Evolutionary conservation across 1,140 invertebrate species (phyloP).

Genomic region (Tetranychus cinnabarinus): DNA sequence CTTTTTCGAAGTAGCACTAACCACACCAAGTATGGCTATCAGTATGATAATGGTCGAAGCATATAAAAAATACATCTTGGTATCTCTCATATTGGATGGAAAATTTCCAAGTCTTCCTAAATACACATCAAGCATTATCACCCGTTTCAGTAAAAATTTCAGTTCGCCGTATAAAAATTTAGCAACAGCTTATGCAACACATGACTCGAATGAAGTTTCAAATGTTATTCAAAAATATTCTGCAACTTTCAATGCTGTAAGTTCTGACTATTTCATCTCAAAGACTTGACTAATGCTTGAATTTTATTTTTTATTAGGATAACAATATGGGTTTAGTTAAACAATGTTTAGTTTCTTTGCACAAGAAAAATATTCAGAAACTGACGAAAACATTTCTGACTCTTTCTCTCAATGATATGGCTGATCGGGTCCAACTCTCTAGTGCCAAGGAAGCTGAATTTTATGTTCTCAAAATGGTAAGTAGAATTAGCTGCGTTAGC

Average conservation of each 20-base stretch:
- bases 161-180: slow-evolving; percentile 75
- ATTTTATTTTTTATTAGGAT: slow-evolving; percentile 32
- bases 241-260: slow-evolving; percentile 40
- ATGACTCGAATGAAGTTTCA: slow-evolving; percentile 42
- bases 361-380: slow-evolving; percentile 89
- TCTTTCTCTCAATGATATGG: slow-evolving; percentile 74
- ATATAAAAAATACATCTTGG: slow-evolving; percentile 83
- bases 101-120: slow-evolving; percentile 58
- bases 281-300: not conserved
- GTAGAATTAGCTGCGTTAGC: not conserved
- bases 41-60: slow-evolving; percentile 90
- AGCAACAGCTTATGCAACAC: slow-evolving; percentile 49
- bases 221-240: slow-evolving; percentile 42
- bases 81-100: slow-evolving; percentile 70
- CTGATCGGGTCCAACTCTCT: slow-evolving; percentile 58
- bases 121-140: slow-evolving; percentile 69
- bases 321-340: slow-evolving; percentile 33
- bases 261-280: slow-evolving; percentile 6
- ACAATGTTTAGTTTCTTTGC: slow-evolving; percentile 58
- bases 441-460: slow-evolving; percentile 67
- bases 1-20: slow-evolving; percentile 82
- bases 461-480: slow-evolving; percentile 73
- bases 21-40: slow-evolving; percentile 70
- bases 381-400: slow-evolving; percentile 92
- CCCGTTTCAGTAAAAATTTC: slow-evolving; percentile 66